Evolutionary conservation across 2,797 vertebrate species (phyloP).

Genomic region (Argya squamiceps): DNA sequence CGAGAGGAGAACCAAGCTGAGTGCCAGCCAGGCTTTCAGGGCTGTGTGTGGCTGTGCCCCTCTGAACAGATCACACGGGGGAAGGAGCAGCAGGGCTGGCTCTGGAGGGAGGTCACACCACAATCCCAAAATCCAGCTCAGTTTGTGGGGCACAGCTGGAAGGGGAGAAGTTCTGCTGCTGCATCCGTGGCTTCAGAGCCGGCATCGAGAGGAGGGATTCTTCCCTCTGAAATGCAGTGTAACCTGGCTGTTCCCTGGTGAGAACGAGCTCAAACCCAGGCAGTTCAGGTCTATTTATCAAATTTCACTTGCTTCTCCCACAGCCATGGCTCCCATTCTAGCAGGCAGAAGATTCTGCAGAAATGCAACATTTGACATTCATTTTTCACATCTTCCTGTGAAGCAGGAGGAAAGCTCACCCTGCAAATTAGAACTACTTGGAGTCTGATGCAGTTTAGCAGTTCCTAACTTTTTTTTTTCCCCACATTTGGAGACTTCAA

Average conservation of each 20-base stretch:
- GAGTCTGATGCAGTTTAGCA: not conserved
- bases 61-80: rapidly evolving
- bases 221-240: not conserved
- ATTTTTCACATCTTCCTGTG: not conserved
- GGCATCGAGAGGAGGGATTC: not conserved
- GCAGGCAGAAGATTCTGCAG: not conserved
- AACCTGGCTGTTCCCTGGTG: not conserved
- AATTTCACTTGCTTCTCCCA: not conserved
- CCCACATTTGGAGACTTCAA: not conserved
- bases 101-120: not conserved
- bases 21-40: not conserved
- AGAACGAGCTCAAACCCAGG: not conserved
- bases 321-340: not conserved
- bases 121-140: rapidly evolving
- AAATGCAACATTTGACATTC: not conserved
- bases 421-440: not conserved
- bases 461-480: not conserved
- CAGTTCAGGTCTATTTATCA: not conserved
- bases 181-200: not conserved
- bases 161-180: not conserved
- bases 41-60: rapidly evolving
- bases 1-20: not conserved
- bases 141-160: not conserved
- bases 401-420: not conserved
- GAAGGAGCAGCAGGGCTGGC: not conserved